Evolutionary conservation across 1,140 invertebrate species (phyloP).

Genomic region (Drosophila insularis): DNA sequence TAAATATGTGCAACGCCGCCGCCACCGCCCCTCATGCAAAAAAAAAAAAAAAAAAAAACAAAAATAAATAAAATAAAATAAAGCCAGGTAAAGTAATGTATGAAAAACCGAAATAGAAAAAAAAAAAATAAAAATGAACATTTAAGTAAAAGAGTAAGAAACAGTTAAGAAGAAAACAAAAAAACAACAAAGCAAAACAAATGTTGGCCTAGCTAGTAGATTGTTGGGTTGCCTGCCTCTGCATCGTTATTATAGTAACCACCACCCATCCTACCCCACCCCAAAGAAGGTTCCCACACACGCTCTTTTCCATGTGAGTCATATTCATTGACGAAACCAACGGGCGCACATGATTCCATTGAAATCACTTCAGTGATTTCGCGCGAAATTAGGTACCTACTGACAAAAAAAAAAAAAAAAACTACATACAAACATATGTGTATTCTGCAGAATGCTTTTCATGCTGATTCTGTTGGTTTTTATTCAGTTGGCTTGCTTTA

Average conservation of each 20-base stretch:
- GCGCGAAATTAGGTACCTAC: constrained; percentile 7
- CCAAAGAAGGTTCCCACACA: too few species aligned
- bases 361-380: constrained; percentile 9
- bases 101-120: constrained; percentile 2
- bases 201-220: neutral
- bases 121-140: constrained; percentile 43
- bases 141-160: constrained; percentile 29
- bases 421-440: neutral
- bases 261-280: too few species aligned
- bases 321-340: constrained; percentile 49
- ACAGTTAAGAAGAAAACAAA: constrained; percentile 12
- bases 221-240: constrained; percentile 2
- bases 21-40: constrained; percentile 19
- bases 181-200: neutral
- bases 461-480: constrained; percentile 41
- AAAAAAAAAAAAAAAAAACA: constrained; percentile 38
- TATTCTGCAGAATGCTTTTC: constrained; percentile 45
- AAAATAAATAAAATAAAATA: constrained; percentile 27
- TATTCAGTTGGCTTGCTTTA: constrained; percentile 9
- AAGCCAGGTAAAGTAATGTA: constrained; percentile 8
- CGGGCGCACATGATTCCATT: constrained; percentile 1
- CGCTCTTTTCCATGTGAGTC: constrained; percentile 41
- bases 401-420: neutral
- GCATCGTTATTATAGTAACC: too few species aligned
- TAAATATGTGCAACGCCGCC: constrained; percentile 49